These are phyloP conservation scores for Sterna hirundo DNA, from an alignment of 2,113 vertebrate species.

Conservation along the genomic window DNA sequence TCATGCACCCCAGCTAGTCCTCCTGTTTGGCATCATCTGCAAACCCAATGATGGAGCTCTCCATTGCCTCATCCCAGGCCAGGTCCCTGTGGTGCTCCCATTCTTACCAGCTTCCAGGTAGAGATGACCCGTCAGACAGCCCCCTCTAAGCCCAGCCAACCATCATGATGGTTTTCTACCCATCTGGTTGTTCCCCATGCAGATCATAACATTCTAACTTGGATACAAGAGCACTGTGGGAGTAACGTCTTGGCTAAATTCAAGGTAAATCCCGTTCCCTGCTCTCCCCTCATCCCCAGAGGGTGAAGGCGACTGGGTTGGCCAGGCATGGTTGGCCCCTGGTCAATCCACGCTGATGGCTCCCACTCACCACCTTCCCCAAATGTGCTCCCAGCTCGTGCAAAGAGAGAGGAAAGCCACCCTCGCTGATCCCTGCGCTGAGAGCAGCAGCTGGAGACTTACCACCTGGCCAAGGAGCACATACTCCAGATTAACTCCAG, in stretches of 20 bases:
- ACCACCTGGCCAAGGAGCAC: background rate
- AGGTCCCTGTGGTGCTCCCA: background rate
- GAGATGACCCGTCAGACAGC: background rate
- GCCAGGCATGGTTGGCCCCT: background rate
- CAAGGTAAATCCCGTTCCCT: background rate
- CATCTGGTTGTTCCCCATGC: background rate
- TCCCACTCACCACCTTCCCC: background rate
- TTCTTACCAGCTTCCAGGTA: background rate
- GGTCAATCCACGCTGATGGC: background rate
- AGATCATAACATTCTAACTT: background rate
- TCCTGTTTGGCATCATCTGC: background rate
- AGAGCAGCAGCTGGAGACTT: background rate
- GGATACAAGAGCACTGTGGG: background rate
- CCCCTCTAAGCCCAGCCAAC: background rate
- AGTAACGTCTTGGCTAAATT: background rate
- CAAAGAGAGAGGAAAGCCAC: background rate
- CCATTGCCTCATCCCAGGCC: background rate
- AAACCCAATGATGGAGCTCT: background rate
- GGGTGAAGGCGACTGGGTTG: accelerated
- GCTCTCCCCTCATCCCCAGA: background rate
- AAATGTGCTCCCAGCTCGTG: background rate
- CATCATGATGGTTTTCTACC: background rate
- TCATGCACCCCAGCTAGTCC: background rate
- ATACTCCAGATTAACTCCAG: background rate
- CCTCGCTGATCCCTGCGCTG: no score